Evolutionary conservation across 2,888 invertebrate genomes (phyloP).

Genomic region (Tenodera sinensis): DNA sequence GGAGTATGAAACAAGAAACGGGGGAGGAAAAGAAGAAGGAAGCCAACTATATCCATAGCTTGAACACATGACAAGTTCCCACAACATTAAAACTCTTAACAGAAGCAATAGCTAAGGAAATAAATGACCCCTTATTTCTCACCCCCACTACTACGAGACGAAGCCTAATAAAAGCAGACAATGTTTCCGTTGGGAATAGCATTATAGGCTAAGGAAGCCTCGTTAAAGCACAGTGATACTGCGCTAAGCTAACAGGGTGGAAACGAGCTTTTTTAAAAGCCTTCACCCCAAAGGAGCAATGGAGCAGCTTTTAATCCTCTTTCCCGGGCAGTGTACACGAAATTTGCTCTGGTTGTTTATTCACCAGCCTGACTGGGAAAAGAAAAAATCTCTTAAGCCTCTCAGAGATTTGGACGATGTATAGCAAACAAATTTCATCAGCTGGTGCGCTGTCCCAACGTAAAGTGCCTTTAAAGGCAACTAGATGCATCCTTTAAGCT

Average conservation of each 20-base stretch:
- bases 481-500: too few relatives aligned
- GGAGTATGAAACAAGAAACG: neutral
- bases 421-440: neutral
- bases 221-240: neutral
- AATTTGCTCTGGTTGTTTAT: neutral
- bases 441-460: neutral
- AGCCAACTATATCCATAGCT: neutral
- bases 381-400: neutral
- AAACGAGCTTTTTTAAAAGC: neutral
- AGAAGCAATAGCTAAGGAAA: neutral
- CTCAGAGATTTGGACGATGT: neutral
- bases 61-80: neutral
- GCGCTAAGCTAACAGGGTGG: neutral
- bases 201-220: neutral
- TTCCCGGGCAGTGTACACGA: neutral
- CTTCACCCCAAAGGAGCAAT: neutral
- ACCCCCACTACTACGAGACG: neutral
- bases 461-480: too few relatives aligned
- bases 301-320: neutral
- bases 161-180: neutral
- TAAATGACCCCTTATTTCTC: neutral
- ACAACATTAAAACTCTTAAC: neutral
- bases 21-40: neutral
- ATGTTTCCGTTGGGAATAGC: neutral
- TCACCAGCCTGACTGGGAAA: neutral